Conservation (phyloP, 92 coral and sea anemone species). For the Bergia puertoricense region DNA sequence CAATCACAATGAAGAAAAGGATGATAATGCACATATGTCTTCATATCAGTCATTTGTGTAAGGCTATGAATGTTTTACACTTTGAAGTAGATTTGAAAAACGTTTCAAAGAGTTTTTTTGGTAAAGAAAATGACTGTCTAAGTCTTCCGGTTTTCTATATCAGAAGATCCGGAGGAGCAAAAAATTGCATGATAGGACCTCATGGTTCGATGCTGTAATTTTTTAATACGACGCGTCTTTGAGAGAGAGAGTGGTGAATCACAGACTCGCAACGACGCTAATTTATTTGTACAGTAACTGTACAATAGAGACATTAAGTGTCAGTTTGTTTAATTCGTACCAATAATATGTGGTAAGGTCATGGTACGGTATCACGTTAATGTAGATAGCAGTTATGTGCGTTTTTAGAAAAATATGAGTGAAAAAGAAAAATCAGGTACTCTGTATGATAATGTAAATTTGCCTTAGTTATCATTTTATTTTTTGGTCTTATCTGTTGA, state of each 20-base stretch:
- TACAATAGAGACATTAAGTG: neutral
- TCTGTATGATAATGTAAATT: no score
- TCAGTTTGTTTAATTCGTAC: neutral
- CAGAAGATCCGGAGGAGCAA: neutral
- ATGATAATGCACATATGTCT: constrained; percentile 59
- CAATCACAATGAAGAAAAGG: constrained; percentile 15
- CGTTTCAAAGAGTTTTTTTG: neutral
- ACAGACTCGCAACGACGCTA: constrained; percentile 28
- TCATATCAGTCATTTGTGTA: constrained; percentile 81
- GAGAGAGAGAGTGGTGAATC: constrained; percentile 32
- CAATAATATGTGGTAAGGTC: neutral
- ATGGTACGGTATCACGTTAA: neutral
- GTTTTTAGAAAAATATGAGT: no score
- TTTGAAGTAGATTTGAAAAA: neutral
- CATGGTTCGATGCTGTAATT: neutral
- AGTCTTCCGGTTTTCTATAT: neutral
- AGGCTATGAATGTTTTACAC: neutral
- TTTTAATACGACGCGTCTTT: neutral
- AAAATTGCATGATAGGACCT: neutral
- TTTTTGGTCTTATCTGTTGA: no score
- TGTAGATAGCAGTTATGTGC: neutral
- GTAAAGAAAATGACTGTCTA: neutral
- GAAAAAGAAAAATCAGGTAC: neutral
- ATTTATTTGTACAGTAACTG: constrained; percentile 33
- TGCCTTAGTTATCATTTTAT: no score